phyloP scores from a whole-genome alignment of 2,797 vertebrate species.

The Tragelaphus eurycerus region DNA sequence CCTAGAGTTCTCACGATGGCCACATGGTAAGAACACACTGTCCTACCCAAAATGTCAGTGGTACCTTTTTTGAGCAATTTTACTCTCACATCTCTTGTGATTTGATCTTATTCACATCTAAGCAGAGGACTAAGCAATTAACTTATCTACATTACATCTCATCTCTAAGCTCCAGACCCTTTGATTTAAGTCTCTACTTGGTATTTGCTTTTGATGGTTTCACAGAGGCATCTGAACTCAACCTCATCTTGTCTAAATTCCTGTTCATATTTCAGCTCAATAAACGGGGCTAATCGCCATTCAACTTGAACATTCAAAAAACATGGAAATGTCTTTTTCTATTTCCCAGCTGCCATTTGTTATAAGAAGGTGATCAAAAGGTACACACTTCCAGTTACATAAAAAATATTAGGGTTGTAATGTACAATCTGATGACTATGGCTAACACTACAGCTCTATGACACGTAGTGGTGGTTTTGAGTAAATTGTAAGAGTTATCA shows the following conservation, averaged over 20 bases:
- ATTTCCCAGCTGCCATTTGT: background rate
- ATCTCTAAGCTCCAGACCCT: background rate
- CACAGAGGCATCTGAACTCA: background rate
- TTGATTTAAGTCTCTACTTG: background rate
- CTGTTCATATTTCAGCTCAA: background rate
- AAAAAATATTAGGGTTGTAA: background rate
- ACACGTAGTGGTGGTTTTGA: rapidly evolving
- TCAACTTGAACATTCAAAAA: background rate
- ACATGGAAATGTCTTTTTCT: background rate
- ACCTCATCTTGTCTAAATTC: background rate
- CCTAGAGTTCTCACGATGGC: rapidly evolving
- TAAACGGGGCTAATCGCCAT: background rate
- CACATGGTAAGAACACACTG: rapidly evolving
- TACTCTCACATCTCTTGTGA: background rate
- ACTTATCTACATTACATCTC: background rate
- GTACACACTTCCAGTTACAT: background rate
- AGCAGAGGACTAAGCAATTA: background rate
- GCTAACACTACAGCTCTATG: background rate
- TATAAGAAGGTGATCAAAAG: background rate
- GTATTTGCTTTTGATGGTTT: background rate
- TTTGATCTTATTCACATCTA: background rate
- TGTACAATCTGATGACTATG: too few relatives aligned
- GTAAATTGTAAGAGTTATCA: background rate
- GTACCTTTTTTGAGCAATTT: background rate
- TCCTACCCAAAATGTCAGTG: background rate